phyloP scores from a whole-genome alignment of 2,888 invertebrate genomes.

The Yponomeuta evonymella region DNA sequence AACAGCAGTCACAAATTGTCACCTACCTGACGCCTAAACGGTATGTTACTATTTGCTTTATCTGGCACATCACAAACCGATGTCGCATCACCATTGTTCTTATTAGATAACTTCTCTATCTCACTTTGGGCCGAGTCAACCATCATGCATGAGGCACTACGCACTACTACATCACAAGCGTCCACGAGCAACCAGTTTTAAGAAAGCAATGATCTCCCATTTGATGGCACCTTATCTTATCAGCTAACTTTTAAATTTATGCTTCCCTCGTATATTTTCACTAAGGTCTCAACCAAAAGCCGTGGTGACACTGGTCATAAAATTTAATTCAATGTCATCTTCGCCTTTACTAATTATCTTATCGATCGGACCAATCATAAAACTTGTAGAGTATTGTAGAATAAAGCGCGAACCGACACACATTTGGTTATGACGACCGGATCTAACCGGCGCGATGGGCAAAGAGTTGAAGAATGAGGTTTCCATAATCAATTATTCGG shows the following conservation, averaged over 20 bases:
- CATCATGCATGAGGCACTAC: conserved; percentile 37
- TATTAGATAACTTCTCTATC: conserved; percentile 52
- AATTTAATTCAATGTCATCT: background rate
- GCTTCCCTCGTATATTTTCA: background rate
- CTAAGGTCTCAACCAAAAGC: background rate
- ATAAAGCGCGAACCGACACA: background rate
- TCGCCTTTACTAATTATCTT: background rate
- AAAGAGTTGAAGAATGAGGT: background rate
- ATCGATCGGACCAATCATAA: background rate
- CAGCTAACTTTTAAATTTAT: conserved; percentile 2
- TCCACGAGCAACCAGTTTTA: conserved; percentile 3
- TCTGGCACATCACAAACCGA: conserved; percentile 28
- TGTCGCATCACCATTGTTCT: conserved; percentile 33
- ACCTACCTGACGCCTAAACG: conserved; percentile 63
- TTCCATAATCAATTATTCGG: background rate
- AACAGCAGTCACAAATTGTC: no score
- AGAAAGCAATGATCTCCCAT: conserved; percentile 4
- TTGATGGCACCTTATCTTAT: conserved; percentile 11
- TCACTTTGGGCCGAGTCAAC: conserved; percentile 42
- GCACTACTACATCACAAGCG: conserved; percentile 35
- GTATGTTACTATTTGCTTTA: conserved; percentile 33
- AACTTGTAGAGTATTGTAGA: background rate
- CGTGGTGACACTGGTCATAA: background rate
- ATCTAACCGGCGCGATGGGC: background rate
- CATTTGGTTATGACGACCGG: background rate